Conservation (phyloP, 2,888 invertebrate genomes). For the Agrotis puta region DNA sequence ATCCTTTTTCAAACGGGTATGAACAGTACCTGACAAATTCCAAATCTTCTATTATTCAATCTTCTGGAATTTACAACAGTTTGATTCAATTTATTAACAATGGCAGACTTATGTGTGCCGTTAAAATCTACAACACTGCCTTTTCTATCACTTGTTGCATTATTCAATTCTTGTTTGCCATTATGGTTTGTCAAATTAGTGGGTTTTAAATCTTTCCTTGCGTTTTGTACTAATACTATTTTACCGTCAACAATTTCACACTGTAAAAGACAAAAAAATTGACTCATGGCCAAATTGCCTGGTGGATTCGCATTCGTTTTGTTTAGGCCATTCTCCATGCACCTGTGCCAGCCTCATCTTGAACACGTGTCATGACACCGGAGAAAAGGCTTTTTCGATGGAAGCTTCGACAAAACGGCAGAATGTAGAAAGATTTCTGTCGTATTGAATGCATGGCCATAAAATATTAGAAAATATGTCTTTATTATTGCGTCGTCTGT, state of each 20-base stretch:
- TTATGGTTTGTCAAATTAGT: background rate
- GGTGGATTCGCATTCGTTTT: too few species aligned
- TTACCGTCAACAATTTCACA: conserved; percentile 4
- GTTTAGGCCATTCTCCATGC: too few species aligned
- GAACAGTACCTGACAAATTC: conserved; percentile 50
- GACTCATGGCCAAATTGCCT: too few species aligned
- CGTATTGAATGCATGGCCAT: too few species aligned
- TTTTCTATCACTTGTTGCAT: background rate
- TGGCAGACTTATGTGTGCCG: background rate
- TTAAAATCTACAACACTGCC: background rate
- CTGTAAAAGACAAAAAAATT: conserved; percentile 10
- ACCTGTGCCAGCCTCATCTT: too few species aligned
- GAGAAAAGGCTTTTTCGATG: too few species aligned
- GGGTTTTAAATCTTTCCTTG: conserved; percentile 24
- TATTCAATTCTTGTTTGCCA: background rate
- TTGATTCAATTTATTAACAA: conserved; percentile 13
- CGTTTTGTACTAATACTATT: background rate
- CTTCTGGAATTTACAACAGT: conserved; percentile 7
- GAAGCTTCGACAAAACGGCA: too few species aligned
- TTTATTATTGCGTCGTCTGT: too few species aligned
- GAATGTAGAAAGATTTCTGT: too few species aligned
- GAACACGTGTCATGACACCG: too few species aligned
- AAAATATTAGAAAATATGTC: too few species aligned
- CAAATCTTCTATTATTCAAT: conserved; percentile 26
- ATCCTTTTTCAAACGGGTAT: background rate